These are phyloP conservation scores for Pogonophryne albipinna DNA, from an alignment of 2,797 vertebrate species.

Conservation along the genomic window DNA sequence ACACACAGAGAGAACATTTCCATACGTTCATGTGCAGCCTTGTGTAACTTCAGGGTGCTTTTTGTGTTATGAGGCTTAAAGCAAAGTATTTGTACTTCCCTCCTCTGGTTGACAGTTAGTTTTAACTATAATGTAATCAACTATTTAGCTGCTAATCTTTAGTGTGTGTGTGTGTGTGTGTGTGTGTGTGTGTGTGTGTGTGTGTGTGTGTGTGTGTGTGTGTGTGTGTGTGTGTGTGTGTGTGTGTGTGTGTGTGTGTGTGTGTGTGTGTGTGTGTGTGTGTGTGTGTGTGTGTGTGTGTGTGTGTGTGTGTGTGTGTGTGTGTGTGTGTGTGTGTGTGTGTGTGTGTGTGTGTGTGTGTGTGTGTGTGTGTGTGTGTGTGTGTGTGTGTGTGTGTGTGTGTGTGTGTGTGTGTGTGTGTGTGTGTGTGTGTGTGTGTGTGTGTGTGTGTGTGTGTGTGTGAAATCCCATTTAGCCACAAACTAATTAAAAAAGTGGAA, in stretches of 20 bases:
- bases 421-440: conserved; percentile 24
- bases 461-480: conserved; percentile 37
- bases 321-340: conserved; percentile 42
- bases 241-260: conserved; percentile 33
- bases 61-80: conserved; percentile 56
- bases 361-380: conserved; percentile 35
- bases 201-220: conserved; percentile 44
- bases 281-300: conserved; percentile 36
- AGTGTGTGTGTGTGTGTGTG: background rate
- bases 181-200: background rate
- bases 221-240: conserved; percentile 34
- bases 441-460: conserved; percentile 47
- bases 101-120: background rate
- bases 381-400: conserved; percentile 70
- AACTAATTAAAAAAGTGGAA: conserved; percentile 68
- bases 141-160: background rate
- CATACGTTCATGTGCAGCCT: background rate
- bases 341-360: conserved; percentile 50
- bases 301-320: conserved; percentile 22
- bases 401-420: too few relatives aligned
- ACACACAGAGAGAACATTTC: background rate
- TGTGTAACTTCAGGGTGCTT: conserved; percentile 9
- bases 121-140: background rate
- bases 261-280: conserved; percentile 43
- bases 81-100: background rate